Conservation (phyloP, 1,140 invertebrate genomes). For the Anthonomus grandis region DNA sequence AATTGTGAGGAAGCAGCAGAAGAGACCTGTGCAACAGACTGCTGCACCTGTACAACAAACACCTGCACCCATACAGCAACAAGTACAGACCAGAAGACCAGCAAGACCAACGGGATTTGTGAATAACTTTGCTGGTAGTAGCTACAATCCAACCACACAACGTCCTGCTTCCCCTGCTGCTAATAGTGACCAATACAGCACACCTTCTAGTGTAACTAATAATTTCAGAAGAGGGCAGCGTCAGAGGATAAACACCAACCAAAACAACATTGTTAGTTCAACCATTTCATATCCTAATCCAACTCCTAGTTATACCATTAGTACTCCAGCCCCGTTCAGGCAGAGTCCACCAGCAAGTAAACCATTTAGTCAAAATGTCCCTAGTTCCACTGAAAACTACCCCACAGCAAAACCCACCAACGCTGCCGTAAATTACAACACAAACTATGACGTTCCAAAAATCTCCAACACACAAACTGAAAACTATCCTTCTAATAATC, state of each 20-base stretch:
- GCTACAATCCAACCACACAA: conserved; percentile 53
- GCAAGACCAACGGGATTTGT: conserved; percentile 46
- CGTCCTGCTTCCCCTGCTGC: conserved; percentile 44
- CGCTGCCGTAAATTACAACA: conserved; percentile 7
- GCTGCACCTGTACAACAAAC: conserved; percentile 33
- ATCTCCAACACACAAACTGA: conserved; percentile 24
- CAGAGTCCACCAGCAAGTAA: conserved; percentile 30
- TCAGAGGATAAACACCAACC: conserved; percentile 25
- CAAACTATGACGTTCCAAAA: conserved; percentile 26
- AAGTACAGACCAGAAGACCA: conserved; percentile 43
- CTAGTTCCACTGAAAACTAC: conserved; percentile 37
- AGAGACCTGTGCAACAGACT: conserved; percentile 41
- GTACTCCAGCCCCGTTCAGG: conserved; percentile 45
- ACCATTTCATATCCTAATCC: conserved; percentile 19
- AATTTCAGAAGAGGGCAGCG: conserved; percentile 38
- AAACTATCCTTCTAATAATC: conserved; percentile 34
- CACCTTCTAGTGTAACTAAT: conserved; percentile 24
- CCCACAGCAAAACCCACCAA: conserved; percentile 24
- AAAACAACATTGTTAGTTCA: conserved; percentile 11
- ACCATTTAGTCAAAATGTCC: conserved; percentile 28
- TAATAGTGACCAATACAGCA: conserved; percentile 31
- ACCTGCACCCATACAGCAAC: conserved; percentile 27
- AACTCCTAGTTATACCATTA: conserved; percentile 34
- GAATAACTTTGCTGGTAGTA: conserved; percentile 52
- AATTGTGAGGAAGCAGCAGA: conserved; percentile 42